Base-by-base conservation (phyloP, 2,888 invertebrate genomes). In the Brachynemurus nebulosus region DNA sequence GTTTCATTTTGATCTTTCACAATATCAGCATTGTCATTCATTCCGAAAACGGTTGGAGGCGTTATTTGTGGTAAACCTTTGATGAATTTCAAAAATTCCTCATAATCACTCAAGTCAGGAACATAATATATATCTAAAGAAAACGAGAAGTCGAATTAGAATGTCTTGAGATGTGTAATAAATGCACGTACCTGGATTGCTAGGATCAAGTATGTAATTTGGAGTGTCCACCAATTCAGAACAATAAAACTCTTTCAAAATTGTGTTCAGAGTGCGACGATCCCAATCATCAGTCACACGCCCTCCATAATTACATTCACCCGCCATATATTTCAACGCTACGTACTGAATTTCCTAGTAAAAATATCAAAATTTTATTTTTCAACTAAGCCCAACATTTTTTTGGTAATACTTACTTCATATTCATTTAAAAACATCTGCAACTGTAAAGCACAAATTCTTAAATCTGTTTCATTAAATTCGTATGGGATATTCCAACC, bases 401-500 rank as follows among this genome's bases (percentile, higher is more conserved):
- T 17, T 19, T 33, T n/a, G 36, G 37, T 12, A 47, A 25, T 16
- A 17, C 14, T 64, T 51, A 76, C 79, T 46, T 75, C 73, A 57
- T 86, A 88, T 57, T 88, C 78, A 57, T 86, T 79, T 18, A 89
- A 68, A 60, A 88, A 86, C 74, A 91, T 89, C 60, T 84, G 81
- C 11, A 95, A 67, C 60, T 96, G 95, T 57, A 82, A 76, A 27
- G 89, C 78, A 50, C 90, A 90, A 49, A 95, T 92, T 46, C 83
- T 71, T 30, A 95, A 68, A 64, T 96, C 96, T 0, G 92, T 92
- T 61, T 95, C 93, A 59, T 93, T 93, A 63, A 95, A 96, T 60
- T 92, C 93, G 58, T 96, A 96, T 0, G 84, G 78, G 48, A 89
- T 92, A 61, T 95, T 96, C 93, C 93, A 95, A 1, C 95, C 95